Base-by-base conservation (phyloP, 64 coral and sea anemone species). In the Pocillopora verrucosa region DNA sequence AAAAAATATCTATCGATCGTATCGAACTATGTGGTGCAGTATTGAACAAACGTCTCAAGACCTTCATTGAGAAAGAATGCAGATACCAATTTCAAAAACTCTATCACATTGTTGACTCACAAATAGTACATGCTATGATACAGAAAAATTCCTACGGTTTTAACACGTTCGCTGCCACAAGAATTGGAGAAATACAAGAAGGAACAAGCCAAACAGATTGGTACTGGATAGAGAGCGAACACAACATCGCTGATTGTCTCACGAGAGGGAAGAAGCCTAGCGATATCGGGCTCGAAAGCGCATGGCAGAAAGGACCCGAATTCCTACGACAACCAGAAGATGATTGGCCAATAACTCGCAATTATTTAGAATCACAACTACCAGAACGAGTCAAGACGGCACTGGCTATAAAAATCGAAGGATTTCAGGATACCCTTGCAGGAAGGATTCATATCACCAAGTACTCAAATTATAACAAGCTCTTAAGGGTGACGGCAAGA, bases 41-140 rank as follows among this genome's bases (percentile, higher is more conserved):
- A 5, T 38, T 91, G 41, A 91, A 77, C 70, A 85, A 91, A 74
- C 45, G 60, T 11, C 38, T 91, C 56, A 91, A 91, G 34, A 36
- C 63, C 30, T 14, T 19, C 14, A 73, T 73, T 17, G 37, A 2
- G 20, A 19, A 73, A 72, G 13, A 86, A 68, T 68, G 62, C 17
- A 30, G 62, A 73, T 70, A 86, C 34, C 64, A 16, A 3, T 86
- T 86, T 34, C 4, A 72, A 19, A 68, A 73, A 72, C 14, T 75
- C 69, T 86, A 86, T n/a, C 65, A 86, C 56, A 86, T 72, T 11
- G 20, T 9, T 11, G 79, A 82, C 60, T 82, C 79, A 3, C 83
- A 86, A 41, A 86, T 72, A 11, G 64, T 86, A 13, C 83, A 73
- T 17, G 60, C 62, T 11, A 86, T 86, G 83, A 65, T 70, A 15